These are phyloP conservation scores for Fundulus diaphanus DNA, from an alignment of 2,797 vertebrate genomes.

Conservation along the genomic window DNA sequence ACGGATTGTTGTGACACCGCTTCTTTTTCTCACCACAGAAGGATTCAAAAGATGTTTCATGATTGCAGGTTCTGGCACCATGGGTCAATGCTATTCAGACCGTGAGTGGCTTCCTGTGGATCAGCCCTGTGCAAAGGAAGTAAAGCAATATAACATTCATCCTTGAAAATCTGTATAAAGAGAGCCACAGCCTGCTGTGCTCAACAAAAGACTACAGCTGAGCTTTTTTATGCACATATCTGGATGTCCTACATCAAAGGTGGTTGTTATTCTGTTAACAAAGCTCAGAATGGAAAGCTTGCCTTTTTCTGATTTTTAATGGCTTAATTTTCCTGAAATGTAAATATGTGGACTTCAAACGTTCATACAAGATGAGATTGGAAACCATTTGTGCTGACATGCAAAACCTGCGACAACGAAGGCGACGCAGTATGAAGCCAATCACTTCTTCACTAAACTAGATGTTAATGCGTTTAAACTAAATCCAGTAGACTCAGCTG, in stretches of 20 bases:
- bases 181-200: conserved; percentile 20
- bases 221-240: background rate
- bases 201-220: conserved; percentile 5
- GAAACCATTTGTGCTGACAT: conserved; percentile 29
- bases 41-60: conserved; percentile 38
- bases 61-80: conserved; percentile 47
- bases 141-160: conserved; percentile 46
- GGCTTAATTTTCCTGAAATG: conserved; percentile 26
- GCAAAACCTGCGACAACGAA: conserved; percentile 36
- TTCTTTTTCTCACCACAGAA: conserved; percentile 11
- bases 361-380: conserved; percentile 13
- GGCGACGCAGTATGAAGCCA: conserved; percentile 16
- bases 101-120: conserved; percentile 51
- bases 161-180: conserved; percentile 12
- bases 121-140: conserved; percentile 26
- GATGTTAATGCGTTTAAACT: conserved; percentile 6
- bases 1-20: conserved; percentile 17
- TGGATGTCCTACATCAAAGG: conserved; percentile 3
- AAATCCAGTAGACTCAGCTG: conserved; percentile 30
- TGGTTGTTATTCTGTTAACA: conserved; percentile 5
- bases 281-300: conserved; percentile 2
- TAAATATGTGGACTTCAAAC: conserved; percentile 30
- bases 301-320: conserved; percentile 14
- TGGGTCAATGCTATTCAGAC: conserved; percentile 48
- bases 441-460: conserved; percentile 26